Conservation (phyloP, 1,140 invertebrate genomes). For the Ceratitis capitata region DNA sequence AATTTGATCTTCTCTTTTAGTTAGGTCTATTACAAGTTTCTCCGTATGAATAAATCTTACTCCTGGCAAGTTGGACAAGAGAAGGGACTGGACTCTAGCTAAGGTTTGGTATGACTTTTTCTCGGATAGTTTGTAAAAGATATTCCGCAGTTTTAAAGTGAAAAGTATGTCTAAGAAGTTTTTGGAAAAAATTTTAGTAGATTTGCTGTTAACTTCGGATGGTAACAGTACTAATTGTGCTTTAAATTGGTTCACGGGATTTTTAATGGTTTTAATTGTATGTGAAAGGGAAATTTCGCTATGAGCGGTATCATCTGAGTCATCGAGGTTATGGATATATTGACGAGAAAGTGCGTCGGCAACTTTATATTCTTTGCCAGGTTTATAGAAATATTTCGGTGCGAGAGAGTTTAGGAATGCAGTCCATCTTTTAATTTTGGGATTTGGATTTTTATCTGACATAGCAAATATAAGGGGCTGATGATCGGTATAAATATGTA, state of each 20-base stretch:
- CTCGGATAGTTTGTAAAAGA: background rate
- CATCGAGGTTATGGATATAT: no score
- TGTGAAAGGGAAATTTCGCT: no score
- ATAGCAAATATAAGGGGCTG: no score
- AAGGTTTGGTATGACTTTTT: background rate
- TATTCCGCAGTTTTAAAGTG: background rate
- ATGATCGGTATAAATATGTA: constrained; percentile 3
- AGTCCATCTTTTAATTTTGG: background rate
- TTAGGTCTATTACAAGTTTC: no score
- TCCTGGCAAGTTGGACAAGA: background rate
- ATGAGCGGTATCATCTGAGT: no score
- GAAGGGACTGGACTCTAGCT: background rate
- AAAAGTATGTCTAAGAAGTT: background rate
- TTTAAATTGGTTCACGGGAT: no score
- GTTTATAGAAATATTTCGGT: no score
- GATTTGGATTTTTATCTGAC: no score
- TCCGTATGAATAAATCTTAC: no score
- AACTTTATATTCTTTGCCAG: background rate
- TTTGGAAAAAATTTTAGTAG: background rate
- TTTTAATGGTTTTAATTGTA: background rate
- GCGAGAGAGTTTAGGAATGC: background rate
- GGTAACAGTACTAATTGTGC: no score
- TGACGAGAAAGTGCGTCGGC: constrained; percentile 7
- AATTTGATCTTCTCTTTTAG: no score
- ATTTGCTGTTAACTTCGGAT: no score